Evolutionary conservation across 2,113 vertebrate species (phyloP).

Genomic region (Paracanthobrama guichenoti): DNA sequence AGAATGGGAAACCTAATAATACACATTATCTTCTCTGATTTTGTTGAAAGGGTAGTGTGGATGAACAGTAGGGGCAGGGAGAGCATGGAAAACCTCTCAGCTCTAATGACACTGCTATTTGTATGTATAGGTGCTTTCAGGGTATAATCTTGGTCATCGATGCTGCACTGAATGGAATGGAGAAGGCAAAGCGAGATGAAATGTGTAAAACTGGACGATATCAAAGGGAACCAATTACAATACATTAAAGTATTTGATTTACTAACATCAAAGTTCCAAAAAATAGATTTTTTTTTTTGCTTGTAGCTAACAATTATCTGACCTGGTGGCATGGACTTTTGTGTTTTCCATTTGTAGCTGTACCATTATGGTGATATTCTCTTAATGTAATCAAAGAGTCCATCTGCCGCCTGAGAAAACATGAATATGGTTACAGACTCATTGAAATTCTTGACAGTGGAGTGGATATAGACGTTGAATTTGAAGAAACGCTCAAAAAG

Average conservation of each 20-base stretch:
- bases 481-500: not conserved
- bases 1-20: constrained; percentile 33
- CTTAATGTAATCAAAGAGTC: constrained; percentile 29
- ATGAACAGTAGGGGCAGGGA: constrained; percentile 28
- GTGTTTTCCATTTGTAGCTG: constrained; percentile 8
- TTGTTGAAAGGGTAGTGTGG: constrained; percentile 35
- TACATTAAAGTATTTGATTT: constrained; percentile 38
- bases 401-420: not conserved
- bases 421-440: not conserved
- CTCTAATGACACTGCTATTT: constrained; percentile 37
- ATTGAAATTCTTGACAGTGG: not conserved
- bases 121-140: constrained; percentile 37
- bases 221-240: constrained; percentile 41
- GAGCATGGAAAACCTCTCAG: constrained; percentile 36
- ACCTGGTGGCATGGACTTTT: not conserved
- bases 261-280: constrained; percentile 44
- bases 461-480: not conserved
- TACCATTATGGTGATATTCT: constrained; percentile 1
- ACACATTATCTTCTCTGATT: constrained; percentile 38
- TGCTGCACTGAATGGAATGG: not conserved
- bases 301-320: constrained; percentile 34
- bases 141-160: constrained; percentile 43
- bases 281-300: constrained; percentile 20
- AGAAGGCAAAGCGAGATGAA: constrained; percentile 32
- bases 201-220: constrained; percentile 34